Conservation (phyloP, 2,888 invertebrate species). For the Agriopis marginaria region DNA sequence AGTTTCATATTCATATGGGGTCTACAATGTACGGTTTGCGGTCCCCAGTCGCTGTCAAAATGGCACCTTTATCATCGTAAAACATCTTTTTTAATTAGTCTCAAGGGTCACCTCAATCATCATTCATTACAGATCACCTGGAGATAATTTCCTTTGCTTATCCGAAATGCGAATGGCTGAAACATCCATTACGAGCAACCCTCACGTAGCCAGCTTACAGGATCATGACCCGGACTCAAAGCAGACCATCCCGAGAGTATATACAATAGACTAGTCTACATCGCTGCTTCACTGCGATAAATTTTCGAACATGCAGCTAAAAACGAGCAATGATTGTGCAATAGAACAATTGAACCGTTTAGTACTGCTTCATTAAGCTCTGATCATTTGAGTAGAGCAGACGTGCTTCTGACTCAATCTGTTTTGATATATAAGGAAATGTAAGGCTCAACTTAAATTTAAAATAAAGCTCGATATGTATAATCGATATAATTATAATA, state of each 20-base stretch:
- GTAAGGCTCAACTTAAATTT: too few relatives aligned
- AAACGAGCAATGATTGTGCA: slow-evolving; percentile 37
- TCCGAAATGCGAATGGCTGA: slow-evolving; percentile 59
- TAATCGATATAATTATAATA: too few relatives aligned
- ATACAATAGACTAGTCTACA: slow-evolving; percentile 46
- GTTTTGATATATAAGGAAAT: slow-evolving; percentile 14
- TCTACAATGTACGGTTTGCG: too few relatives aligned
- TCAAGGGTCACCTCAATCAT: slow-evolving; percentile 44
- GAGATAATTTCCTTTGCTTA: slow-evolving; percentile 55
- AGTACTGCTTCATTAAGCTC: slow-evolving; percentile 50
- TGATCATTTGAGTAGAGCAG: slow-evolving; percentile 41
- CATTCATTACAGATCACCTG: slow-evolving; percentile 58
- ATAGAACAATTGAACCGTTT: slow-evolving; percentile 26
- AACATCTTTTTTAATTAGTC: slow-evolving; percentile 30
- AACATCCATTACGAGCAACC: slow-evolving; percentile 50
- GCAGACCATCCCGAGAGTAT: slow-evolving; percentile 41
- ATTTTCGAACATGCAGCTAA: neutral
- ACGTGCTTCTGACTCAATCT: slow-evolving; percentile 38
- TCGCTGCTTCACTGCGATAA: slow-evolving; percentile 34
- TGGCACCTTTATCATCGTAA: slow-evolving; percentile 2
- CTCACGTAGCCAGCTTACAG: slow-evolving; percentile 67
- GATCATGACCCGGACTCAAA: slow-evolving; percentile 45
- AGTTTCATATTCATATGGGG: too few relatives aligned
- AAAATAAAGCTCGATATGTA: too few relatives aligned
- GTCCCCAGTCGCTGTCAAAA: neutral